Evolutionary conservation across 2,113 vertebrate genomes (phyloP).

Genomic region (Ptychochromis oligacanthus): DNA sequence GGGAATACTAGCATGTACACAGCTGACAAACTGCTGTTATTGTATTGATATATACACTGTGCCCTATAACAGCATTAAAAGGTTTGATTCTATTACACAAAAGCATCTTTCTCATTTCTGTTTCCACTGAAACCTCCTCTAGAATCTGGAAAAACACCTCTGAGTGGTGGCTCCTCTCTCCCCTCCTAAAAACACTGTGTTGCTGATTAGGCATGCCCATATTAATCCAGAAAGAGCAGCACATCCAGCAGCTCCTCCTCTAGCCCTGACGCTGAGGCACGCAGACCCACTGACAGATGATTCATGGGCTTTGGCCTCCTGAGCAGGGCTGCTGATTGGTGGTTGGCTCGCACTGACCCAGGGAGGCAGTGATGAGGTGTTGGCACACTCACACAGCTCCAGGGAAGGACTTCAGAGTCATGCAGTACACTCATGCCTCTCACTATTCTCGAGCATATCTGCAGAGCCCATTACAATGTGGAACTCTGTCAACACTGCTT

Average conservation of each 20-base stretch:
- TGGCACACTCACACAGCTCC: constrained; percentile 69
- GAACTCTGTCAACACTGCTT: constrained; percentile 29
- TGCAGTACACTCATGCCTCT: constrained; percentile 49
- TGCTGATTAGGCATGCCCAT: constrained; percentile 50
- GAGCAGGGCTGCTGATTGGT: constrained; percentile 64
- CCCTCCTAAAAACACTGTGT: background rate
- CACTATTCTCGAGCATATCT: constrained; percentile 43
- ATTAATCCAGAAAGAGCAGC: constrained; percentile 63
- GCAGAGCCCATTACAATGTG: constrained; percentile 34
- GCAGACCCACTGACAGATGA: constrained; percentile 62
- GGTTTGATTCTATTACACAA: background rate
- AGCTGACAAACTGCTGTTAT: background rate
- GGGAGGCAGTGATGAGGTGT: constrained; percentile 60
- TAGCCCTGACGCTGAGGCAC: constrained; percentile 49
- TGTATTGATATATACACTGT: background rate
- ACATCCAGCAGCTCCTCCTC: constrained; percentile 54
- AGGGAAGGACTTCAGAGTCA: constrained; percentile 76
- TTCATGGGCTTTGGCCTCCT: constrained; percentile 68
- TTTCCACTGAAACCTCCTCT: constrained; percentile 9
- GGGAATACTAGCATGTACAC: background rate
- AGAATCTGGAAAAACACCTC: constrained; percentile 6
- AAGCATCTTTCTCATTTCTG: background rate
- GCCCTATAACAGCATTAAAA: background rate
- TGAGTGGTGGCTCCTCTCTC: constrained; percentile 22
- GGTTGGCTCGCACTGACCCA: constrained; percentile 60